Evolutionary conservation across 2,888 invertebrate species (phyloP).

Genomic region (Diploptera punctata): DNA sequence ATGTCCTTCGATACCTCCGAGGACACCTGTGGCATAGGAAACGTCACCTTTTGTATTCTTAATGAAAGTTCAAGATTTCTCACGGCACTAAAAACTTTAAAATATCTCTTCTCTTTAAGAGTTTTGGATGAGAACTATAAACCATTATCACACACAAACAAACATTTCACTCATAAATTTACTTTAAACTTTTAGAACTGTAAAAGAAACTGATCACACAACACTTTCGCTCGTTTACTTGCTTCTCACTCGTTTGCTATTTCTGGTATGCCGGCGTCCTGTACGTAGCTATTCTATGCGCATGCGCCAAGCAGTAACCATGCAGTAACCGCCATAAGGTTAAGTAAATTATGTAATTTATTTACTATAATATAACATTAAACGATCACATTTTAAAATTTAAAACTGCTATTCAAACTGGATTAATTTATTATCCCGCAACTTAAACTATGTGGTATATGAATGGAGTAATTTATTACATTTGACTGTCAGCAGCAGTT

Average conservation of each 20-base stretch:
- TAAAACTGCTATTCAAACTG: too few relatives aligned
- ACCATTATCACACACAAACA: neutral
- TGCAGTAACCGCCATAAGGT: too few relatives aligned
- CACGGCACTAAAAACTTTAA: neutral
- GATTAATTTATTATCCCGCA: too few relatives aligned
- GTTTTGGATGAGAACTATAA: neutral
- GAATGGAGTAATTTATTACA: too few relatives aligned
- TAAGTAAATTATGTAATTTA: too few relatives aligned
- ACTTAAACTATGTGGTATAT: too few relatives aligned
- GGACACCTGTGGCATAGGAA: conserved; percentile 8
- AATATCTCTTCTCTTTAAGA: neutral
- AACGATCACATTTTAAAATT: too few relatives aligned
- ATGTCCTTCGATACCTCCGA: neutral
- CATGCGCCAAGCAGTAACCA: conserved; percentile 16
- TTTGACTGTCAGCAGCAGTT: too few relatives aligned
- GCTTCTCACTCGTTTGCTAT: neutral
- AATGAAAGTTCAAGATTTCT: neutral
- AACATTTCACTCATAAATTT: neutral
- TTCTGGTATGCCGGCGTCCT: conserved; percentile 18
- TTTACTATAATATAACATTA: too few relatives aligned
- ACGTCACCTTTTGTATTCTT: conserved; percentile 16
- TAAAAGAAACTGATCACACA: neutral
- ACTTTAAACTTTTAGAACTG: neutral
- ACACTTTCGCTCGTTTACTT: neutral
- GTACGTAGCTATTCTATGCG: neutral